Evolutionary conservation across 1,140 invertebrate genomes (phyloP).

Genomic region (Tenebrio molitor): DNA sequence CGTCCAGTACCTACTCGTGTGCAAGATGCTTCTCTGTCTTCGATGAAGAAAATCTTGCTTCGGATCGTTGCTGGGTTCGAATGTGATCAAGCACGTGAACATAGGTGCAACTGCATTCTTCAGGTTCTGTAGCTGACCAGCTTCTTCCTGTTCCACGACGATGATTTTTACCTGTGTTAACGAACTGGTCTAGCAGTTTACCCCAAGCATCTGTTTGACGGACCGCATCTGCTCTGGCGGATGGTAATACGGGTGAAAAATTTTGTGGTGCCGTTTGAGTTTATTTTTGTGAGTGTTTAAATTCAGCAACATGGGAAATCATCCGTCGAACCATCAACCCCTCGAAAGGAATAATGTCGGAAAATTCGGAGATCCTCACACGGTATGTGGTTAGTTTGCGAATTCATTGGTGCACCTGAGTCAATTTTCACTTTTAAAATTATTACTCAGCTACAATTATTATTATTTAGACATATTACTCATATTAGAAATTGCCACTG

Average conservation of each 20-base stretch:
- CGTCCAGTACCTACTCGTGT: slow-evolving; percentile 24
- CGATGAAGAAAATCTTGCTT: slow-evolving; percentile 37
- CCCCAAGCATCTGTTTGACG: slow-evolving; percentile 55
- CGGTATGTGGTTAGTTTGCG: slow-evolving; percentile 55
- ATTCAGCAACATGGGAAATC: slow-evolving; percentile 73
- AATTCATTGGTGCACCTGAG: not conserved
- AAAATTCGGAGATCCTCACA: slow-evolving; percentile 61
- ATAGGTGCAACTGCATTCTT: slow-evolving; percentile 48
- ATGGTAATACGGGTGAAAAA: slow-evolving; percentile 12
- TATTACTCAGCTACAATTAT: too few relatives aligned
- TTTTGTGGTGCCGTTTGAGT: not conserved
- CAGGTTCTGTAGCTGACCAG: slow-evolving; percentile 24
- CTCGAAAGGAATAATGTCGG: slow-evolving; percentile 69
- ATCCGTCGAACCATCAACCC: slow-evolving; percentile 78
- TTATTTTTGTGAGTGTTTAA: slow-evolving; percentile 8
- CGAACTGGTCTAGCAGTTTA: slow-evolving; percentile 44
- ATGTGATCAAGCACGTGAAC: too few relatives aligned
- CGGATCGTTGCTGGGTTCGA: slow-evolving; percentile 25
- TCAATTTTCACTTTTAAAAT: too few relatives aligned
- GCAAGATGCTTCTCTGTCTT: slow-evolving; percentile 27
- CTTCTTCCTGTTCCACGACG: slow-evolving; percentile 18
- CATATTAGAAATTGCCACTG: too few relatives aligned
- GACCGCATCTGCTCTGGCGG: slow-evolving; percentile 51
- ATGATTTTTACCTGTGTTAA: slow-evolving; percentile 16
- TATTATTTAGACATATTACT: too few relatives aligned